phyloP scores from a whole-genome alignment of 2,797 vertebrate species.

The Darevskia mixta region DNA sequence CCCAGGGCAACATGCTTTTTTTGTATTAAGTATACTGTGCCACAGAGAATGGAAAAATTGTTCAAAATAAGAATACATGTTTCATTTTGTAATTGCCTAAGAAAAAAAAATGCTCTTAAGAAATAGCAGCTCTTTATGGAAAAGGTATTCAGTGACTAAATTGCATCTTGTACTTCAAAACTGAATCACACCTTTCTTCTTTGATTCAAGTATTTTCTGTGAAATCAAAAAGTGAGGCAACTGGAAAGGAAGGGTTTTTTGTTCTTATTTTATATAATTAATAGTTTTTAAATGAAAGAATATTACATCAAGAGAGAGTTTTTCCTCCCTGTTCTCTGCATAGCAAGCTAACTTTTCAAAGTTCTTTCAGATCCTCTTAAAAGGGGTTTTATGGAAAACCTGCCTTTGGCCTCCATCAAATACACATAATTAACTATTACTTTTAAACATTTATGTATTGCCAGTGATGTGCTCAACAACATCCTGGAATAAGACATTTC shows the following conservation, averaged over 20 bases:
- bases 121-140: slow-evolving; percentile 60
- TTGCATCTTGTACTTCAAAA: slow-evolving; percentile 60
- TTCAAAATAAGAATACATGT: slow-evolving; percentile 69
- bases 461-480: background rate
- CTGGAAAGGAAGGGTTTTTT: slow-evolving; percentile 29
- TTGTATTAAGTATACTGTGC: slow-evolving; percentile 56
- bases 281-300: slow-evolving; percentile 60
- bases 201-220: slow-evolving; percentile 58
- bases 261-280: slow-evolving; percentile 45
- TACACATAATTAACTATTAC: background rate
- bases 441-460: slow-evolving; percentile 35
- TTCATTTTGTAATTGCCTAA: slow-evolving; percentile 69
- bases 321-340: slow-evolving; percentile 45
- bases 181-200: slow-evolving; percentile 55
- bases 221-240: slow-evolving; percentile 46
- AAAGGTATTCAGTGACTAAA: slow-evolving; percentile 65
- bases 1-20: slow-evolving; percentile 57
- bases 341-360: slow-evolving; percentile 52
- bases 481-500: background rate
- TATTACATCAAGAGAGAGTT: slow-evolving; percentile 28
- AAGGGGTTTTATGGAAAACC: slow-evolving; percentile 25
- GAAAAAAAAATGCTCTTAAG: slow-evolving; percentile 56
- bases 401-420: background rate
- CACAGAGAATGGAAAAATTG: slow-evolving; percentile 53
- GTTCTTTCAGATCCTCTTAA: slow-evolving; percentile 37